Base-by-base conservation (phyloP, 2,113 vertebrate species). In the Dasypus novemcinctus region DNA sequence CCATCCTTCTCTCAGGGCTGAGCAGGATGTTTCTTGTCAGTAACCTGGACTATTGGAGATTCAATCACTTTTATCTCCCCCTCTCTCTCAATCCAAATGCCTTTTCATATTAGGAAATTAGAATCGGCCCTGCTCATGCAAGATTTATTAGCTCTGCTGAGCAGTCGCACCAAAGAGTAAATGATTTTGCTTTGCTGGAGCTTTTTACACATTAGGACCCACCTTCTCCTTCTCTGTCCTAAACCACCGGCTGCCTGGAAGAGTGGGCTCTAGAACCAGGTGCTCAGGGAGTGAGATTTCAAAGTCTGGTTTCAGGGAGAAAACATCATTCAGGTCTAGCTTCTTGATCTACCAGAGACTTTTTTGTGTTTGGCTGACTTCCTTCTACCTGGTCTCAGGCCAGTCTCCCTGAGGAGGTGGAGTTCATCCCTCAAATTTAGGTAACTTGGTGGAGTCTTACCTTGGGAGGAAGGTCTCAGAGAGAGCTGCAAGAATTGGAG, bases 31-130 rank as follows among this genome's bases (percentile, higher is more conserved):
- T 98, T 98, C 98, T 98, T 98, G 98, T 98, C 98, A 98, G 98
- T 98, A 98, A 98, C 90, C 98, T 98, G 98, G 98, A 98, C 98
- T 98, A 97, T 98, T 98, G 98, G 98, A 98, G 98, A 98, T 99
- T 98, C 98, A 98, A 98, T 98, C 98, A 98, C 98, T 98, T 98
- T 98, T 98, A 98, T 99, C 98, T 98, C 98, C 97, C 97, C 98
- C 97, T 98, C 98, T 98, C 98, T 98, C 98, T 98, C 98, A 98
- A 98, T 98, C 98, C 98, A 98, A 99, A 98, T 98, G 98, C 98
- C 98, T 98, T 98, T 99, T 98, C 98, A 98, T 98, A 98, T 99
- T 99, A 98, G 98, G 98, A 98, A 99, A 99, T 99, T 98, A 98
- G 98, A 98, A 98, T 98, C 97, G 97, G 98, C 98, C 98, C 98